Conservation (phyloP, 2,113 vertebrate genomes). For the Tupaia chinensis region DNA sequence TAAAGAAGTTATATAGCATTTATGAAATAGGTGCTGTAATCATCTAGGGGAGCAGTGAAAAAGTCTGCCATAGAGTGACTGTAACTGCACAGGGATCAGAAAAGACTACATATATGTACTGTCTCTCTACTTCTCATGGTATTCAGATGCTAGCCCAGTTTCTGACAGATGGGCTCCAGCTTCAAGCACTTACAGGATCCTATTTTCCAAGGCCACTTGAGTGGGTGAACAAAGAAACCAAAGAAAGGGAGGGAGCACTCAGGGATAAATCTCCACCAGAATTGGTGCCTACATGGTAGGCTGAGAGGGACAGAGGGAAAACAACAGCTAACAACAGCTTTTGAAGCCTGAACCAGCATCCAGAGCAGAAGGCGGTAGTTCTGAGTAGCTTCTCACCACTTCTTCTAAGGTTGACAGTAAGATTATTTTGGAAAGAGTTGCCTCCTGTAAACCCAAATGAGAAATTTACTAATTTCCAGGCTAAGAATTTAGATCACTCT, state of each 20-base stretch:
- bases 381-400: not conserved
- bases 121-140: not conserved
- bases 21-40: not conserved
- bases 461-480: not conserved
- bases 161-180: not conserved
- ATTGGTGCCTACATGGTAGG: not conserved
- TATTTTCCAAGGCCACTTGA: not conserved
- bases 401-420: not conserved
- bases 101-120: not conserved
- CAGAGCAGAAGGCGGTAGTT: not conserved
- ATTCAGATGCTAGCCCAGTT: not conserved
- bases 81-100: not conserved
- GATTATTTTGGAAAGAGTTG: conserved; percentile 8
- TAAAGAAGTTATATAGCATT: not conserved
- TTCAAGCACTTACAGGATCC: not conserved
- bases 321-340: not conserved
- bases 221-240: not conserved
- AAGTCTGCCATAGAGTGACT: not conserved
- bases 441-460: not conserved
- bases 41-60: not conserved
- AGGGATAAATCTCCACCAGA: not conserved
- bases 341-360: not conserved
- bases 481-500: not conserved
- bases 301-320: not conserved
- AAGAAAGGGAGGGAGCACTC: not conserved